phyloP scores from a whole-genome alignment of 2,113 vertebrate species.

The Aphyosemion australe region DNA sequence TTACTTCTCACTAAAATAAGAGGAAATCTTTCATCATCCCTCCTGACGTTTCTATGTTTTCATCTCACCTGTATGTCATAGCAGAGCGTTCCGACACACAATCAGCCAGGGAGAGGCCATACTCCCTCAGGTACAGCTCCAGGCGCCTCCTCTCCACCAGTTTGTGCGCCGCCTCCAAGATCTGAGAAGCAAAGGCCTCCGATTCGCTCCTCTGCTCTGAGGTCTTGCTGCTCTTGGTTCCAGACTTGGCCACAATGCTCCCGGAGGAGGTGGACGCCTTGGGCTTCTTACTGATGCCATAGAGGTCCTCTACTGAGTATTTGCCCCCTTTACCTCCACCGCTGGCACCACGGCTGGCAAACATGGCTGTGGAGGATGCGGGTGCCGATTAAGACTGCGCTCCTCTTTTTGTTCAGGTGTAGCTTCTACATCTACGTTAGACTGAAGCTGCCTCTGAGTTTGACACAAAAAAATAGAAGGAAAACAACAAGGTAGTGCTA shows the following conservation, averaged over 20 bases:
- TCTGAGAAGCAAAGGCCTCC: slow-evolving; percentile 75
- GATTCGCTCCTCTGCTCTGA: slow-evolving; percentile 66
- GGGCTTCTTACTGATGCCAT: slow-evolving; percentile 82
- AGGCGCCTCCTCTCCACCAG: slow-evolving; percentile 74
- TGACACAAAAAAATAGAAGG: slow-evolving; percentile 29
- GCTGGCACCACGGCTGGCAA: slow-evolving; percentile 72
- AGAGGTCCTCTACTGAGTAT: slow-evolving; percentile 84
- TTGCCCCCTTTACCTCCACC: slow-evolving; percentile 79
- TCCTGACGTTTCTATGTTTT: not conserved
- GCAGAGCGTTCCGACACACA: slow-evolving; percentile 69
- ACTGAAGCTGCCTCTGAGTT: slow-evolving; percentile 31
- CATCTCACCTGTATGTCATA: slow-evolving; percentile 79
- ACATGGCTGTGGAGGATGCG: slow-evolving; percentile 65
- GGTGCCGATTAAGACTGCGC: slow-evolving; percentile 31
- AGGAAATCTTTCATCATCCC: too few species aligned
- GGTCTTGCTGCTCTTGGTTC: slow-evolving; percentile 44
- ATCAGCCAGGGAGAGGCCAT: slow-evolving; percentile 71
- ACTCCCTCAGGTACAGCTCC: slow-evolving; percentile 79
- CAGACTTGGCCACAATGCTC: slow-evolving; percentile 54
- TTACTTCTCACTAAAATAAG: too few species aligned
- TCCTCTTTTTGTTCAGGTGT: slow-evolving; percentile 20
- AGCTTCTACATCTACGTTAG: slow-evolving; percentile 39
- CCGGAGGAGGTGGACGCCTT: slow-evolving; percentile 72
- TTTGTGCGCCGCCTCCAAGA: slow-evolving; percentile 74
- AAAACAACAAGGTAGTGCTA: slow-evolving; percentile 55